A percentile compares a stretch with the other conserved stretches of the same genome.
Evolutionary conservation across 1,140 invertebrate species (phyloP).

Genomic region (Macrotrachela quadricornifera): DNA sequence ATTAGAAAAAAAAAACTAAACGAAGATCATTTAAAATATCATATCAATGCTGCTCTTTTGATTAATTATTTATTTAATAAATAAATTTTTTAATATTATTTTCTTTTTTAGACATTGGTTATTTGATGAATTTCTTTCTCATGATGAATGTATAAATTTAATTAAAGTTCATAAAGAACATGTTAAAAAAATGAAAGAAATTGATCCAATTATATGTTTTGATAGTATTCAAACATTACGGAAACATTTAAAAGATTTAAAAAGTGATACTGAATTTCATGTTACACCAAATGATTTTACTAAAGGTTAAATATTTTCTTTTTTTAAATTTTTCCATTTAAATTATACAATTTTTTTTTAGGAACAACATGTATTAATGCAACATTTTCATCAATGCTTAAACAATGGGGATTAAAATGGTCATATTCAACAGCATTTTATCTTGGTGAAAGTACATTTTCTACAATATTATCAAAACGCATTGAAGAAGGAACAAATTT

Average conservation of each 20-base stretch:
- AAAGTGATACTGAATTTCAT: conserved; percentile 11
- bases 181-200: conserved; percentile 13
- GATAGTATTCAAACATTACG: conserved; percentile 19
- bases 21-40: no score
- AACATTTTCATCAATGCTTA: conserved; percentile 18
- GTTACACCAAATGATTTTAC: conserved; percentile 21
- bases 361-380: conserved; percentile 23
- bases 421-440: conserved; percentile 28
- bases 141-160: conserved; percentile 21
- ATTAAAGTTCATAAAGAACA: conserved; percentile 21
- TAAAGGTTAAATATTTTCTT: neutral
- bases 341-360: no score
- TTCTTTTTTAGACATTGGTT: conserved; percentile 13
- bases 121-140: conserved; percentile 24
- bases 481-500: conserved; percentile 20
- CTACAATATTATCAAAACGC: conserved; percentile 15
- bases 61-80: no score
- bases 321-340: no score
- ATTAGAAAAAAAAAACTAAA: no score
- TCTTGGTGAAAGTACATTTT: conserved; percentile 24
- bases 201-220: conserved; percentile 23
- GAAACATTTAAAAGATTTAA: conserved; percentile 17
- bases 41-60: no score
- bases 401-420: conserved; percentile 20
- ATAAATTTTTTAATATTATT: no score